These are phyloP conservation scores for Drosophila kambysellisi DNA, from an alignment of 2,888 invertebrate genomes.

Conservation along the genomic window DNA sequence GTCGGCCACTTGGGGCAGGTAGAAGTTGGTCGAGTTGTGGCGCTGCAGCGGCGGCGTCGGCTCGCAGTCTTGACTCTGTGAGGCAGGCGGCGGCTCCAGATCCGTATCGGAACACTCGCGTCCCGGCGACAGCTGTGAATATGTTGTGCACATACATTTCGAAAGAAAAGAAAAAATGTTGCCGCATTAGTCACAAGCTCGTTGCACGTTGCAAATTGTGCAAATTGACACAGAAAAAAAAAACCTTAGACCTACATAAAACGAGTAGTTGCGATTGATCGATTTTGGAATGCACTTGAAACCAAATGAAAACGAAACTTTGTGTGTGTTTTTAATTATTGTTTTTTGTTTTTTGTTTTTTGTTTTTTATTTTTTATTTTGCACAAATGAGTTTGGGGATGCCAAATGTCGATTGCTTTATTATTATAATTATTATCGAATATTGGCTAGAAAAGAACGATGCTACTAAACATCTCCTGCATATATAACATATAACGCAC, in stretches of 20 bases:
- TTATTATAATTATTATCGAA: constrained; percentile 1
- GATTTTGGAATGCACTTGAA: constrained; percentile 46
- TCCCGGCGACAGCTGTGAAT: constrained; percentile 91
- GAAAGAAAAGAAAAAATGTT: constrained; percentile 2
- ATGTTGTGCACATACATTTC: background rate
- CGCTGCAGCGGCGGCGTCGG: constrained; percentile 95
- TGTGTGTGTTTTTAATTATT: constrained; percentile 15
- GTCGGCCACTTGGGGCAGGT: constrained; percentile 89
- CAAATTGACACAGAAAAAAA: constrained; percentile 28
- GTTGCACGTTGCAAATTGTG: background rate
- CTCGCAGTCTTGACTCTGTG: constrained; percentile 96
- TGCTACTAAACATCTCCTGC: constrained; percentile 20
- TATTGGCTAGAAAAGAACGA: constrained; percentile 18
- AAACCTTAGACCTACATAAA: constrained; percentile 44
- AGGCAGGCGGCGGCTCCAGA: constrained; percentile 95
- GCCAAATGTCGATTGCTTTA: constrained; percentile 16
- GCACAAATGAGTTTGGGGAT: constrained; percentile 32
- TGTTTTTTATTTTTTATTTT: background rate
- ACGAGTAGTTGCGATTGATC: constrained; percentile 52
- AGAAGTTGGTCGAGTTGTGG: constrained; percentile 94
- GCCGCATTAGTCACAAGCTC: constrained; percentile 10
- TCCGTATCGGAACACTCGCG: constrained; percentile 93
- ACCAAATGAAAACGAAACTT: constrained; percentile 55
- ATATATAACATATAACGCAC: constrained; percentile 33
- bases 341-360: background rate